Evolutionary conservation across 2,888 invertebrate genomes (phyloP).

Genomic region (Chelonus formosanus): DNA sequence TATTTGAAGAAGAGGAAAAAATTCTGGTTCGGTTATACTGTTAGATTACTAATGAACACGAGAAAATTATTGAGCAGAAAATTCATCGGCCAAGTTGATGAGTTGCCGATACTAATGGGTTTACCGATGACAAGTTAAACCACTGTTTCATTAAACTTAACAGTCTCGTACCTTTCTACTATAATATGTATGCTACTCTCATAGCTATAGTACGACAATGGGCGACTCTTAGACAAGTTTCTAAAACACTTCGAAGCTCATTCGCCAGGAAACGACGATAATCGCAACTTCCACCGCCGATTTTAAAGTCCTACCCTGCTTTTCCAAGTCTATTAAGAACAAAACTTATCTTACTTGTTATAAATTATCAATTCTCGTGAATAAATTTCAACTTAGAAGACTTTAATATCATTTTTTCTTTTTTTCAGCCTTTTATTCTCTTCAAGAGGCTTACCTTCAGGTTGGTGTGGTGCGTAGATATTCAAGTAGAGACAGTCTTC

Average conservation of each 20-base stretch:
- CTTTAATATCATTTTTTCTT: not conserved
- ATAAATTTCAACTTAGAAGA: constrained; percentile 1
- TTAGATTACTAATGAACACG: not conserved
- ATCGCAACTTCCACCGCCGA: constrained; percentile 30
- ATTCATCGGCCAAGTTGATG: constrained; percentile 9
- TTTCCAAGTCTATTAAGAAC: constrained; percentile 28
- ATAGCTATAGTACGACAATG: not conserved
- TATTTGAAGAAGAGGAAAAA: too few relatives aligned
- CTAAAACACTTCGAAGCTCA: constrained; percentile 32
- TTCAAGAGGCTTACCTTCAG: constrained; percentile 70
- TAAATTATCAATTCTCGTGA: constrained; percentile 23
- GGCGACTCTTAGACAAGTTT: constrained; percentile 27
- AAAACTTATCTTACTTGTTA: constrained; percentile 34
- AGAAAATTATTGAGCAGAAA: constrained; percentile 10
- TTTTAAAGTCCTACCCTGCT: constrained; percentile 8
- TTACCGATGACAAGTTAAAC: constrained; percentile 24
- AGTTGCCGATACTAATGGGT: constrained; percentile 17
- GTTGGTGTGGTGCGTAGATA: constrained; percentile 82
- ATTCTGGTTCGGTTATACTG: too few relatives aligned
- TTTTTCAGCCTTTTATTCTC: constrained; percentile 48
- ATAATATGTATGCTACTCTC: constrained; percentile 2
- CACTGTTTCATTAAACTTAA: constrained; percentile 17
- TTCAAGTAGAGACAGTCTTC: constrained; percentile 94
- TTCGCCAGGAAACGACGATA: constrained; percentile 34
- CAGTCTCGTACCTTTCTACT: not conserved